Evolutionary conservation across 2,888 invertebrate species (phyloP).

Genomic region (Pheosia tremula): DNA sequence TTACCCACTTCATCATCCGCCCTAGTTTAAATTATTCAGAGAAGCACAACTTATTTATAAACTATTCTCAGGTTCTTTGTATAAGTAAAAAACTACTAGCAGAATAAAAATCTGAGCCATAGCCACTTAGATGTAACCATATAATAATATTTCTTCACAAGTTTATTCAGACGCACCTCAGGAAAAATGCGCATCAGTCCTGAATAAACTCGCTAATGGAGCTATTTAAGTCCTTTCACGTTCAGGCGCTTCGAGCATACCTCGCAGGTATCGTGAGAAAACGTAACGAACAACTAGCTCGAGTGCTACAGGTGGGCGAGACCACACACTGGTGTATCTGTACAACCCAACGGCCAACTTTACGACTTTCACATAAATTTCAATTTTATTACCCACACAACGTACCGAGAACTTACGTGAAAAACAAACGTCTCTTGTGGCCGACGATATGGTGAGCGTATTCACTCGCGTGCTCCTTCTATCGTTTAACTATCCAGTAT

Average conservation of each 20-base stretch:
- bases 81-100: no score
- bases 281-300: slow-evolving; percentile 40
- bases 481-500: background rate
- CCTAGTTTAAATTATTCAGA: no score
- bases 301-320: slow-evolving; percentile 58
- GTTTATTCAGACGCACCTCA: slow-evolving; percentile 9
- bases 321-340: slow-evolving; percentile 28
- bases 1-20: no score
- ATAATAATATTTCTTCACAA: background rate
- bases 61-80: no score
- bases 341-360: slow-evolving; percentile 39
- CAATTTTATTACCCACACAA: slow-evolving; percentile 47
- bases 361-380: slow-evolving; percentile 55
- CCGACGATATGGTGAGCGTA: background rate
- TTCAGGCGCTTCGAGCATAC: slow-evolving; percentile 46
- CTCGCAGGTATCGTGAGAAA: slow-evolving; percentile 37
- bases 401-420: slow-evolving; percentile 39
- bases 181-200: slow-evolving; percentile 42
- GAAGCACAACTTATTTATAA: no score
- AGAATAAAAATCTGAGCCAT: no score
- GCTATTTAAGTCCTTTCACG: slow-evolving; percentile 53
- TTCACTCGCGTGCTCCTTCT: background rate
- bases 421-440: slow-evolving; percentile 31
- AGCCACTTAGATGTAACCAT: no score
- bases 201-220: slow-evolving; percentile 54